Evolutionary conservation across 1,140 invertebrate species (phyloP).

Genomic region (Drosophila arizonae): DNA sequence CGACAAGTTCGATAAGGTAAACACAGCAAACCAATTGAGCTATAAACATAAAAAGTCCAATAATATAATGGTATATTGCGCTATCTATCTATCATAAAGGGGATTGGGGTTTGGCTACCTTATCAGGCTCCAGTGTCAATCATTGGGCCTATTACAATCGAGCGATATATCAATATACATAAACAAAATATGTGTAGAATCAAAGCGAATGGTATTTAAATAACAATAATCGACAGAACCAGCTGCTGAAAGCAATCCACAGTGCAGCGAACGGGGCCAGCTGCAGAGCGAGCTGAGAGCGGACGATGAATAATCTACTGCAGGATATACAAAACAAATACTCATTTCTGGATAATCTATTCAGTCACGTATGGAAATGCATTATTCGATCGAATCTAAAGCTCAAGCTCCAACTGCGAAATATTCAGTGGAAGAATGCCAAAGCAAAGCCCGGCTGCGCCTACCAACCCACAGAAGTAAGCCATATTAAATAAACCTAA

Average conservation of each 20-base stretch:
- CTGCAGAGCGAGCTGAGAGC: conserved; percentile 19
- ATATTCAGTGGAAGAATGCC: conserved; percentile 84
- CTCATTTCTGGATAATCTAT: conserved; percentile 71
- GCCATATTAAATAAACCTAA: conserved; percentile 14
- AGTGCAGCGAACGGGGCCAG: conserved; percentile 26
- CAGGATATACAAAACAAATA: conserved; percentile 74
- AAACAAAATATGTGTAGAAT: not conserved
- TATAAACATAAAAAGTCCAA: conserved; percentile 26
- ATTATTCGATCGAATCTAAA: conserved; percentile 68
- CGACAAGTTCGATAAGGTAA: conserved; percentile 27
- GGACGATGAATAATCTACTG: conserved; percentile 57
- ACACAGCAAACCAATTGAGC: conserved; percentile 26
- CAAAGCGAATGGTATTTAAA: not conserved
- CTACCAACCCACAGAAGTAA: conserved; percentile 85
- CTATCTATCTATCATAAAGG: conserved; percentile 20
- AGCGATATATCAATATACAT: conserved; percentile 21
- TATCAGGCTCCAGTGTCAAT: conserved; percentile 10
- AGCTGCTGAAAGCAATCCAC: conserved; percentile 3
- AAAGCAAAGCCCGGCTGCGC: conserved; percentile 84
- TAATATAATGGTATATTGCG: not conserved
- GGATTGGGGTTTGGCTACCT: not conserved
- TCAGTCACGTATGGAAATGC: conserved; percentile 73
- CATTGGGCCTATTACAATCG: not conserved
- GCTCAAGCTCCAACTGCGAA: conserved; percentile 64
- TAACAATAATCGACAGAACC: not conserved